A percentile compares a stretch with the other conserved stretches of the same genome.
These are phyloP conservation scores for Cardiocondyla obscurior DNA, from an alignment of 1,140 invertebrate species.

Conservation along the genomic window DNA sequence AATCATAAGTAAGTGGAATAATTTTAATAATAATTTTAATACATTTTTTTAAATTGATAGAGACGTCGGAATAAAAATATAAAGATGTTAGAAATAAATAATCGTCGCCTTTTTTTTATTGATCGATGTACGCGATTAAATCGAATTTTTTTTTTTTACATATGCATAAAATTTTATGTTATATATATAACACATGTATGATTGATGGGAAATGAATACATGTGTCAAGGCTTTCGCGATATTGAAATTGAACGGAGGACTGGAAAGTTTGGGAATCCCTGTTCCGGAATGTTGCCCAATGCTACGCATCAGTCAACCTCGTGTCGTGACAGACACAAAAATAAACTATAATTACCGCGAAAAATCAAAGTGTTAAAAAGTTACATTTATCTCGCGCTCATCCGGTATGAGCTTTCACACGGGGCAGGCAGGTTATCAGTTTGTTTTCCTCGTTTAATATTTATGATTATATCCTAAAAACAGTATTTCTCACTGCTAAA, in stretches of 20 bases:
- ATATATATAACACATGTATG: background rate
- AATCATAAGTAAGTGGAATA: background rate
- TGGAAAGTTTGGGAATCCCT: slow-evolving; percentile 9
- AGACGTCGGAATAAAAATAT: background rate
- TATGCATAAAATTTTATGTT: background rate
- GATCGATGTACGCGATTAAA: background rate
- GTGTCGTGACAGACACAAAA: slow-evolving; percentile 8
- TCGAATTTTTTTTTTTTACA: background rate
- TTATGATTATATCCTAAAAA: background rate
- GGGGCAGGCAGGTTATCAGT: background rate
- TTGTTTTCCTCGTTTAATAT: background rate
- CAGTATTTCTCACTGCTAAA: background rate
- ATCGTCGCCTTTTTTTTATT: background rate
- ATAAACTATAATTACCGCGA: slow-evolving; percentile 4
- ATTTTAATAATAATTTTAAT: background rate
- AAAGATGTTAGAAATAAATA: background rate
- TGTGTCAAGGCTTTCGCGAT: background rate
- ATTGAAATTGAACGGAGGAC: background rate
- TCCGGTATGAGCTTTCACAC: background rate
- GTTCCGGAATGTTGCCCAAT: background rate
- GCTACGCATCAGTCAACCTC: background rate
- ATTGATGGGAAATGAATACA: background rate
- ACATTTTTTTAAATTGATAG: background rate
- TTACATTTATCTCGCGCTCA: background rate
- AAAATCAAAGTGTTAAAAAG: slow-evolving; percentile 6